Percentiles rank a stretch among this genome's conserved stretches.
Conservation (phyloP, 2,888 invertebrate genomes). For the Hypolimnas misippus region DNA sequence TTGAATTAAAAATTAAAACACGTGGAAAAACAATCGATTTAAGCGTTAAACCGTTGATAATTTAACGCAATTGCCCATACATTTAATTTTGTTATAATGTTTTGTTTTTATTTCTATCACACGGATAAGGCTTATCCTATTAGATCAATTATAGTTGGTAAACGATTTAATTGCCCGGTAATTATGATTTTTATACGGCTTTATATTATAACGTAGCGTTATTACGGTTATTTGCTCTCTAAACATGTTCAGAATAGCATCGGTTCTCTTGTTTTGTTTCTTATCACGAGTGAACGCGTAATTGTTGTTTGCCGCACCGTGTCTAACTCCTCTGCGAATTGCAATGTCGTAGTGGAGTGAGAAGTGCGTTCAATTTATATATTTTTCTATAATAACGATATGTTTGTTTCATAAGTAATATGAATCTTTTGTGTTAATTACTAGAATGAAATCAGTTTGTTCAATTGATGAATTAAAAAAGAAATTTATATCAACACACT, state of each 20-base stretch:
- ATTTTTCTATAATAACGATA: not conserved
- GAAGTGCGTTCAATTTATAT: not conserved
- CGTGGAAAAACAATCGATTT: not conserved
- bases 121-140: not conserved
- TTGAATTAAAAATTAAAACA: not conserved
- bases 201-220: not conserved
- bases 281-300: conserved; percentile 5
- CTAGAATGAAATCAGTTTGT: too few relatives aligned
- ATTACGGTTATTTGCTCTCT: not conserved
- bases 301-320: not conserved
- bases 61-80: not conserved
- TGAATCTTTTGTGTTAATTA: too few relatives aligned
- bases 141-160: not conserved
- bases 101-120: not conserved
- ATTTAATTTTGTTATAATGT: not conserved
- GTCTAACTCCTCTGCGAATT: conserved; percentile 10
- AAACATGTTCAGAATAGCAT: conserved; percentile 3
- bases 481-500: too few relatives aligned
- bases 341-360: not conserved
- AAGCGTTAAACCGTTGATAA: not conserved
- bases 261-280: conserved; percentile 5
- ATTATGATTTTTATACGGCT: conserved; percentile 4
- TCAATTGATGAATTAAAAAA: too few relatives aligned
- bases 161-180: not conserved
- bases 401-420: not conserved